phyloP scores from a whole-genome alignment of 30 jellyfish, hydroid and myxozoan genomes.

The Rhopilema esculentum region DNA sequence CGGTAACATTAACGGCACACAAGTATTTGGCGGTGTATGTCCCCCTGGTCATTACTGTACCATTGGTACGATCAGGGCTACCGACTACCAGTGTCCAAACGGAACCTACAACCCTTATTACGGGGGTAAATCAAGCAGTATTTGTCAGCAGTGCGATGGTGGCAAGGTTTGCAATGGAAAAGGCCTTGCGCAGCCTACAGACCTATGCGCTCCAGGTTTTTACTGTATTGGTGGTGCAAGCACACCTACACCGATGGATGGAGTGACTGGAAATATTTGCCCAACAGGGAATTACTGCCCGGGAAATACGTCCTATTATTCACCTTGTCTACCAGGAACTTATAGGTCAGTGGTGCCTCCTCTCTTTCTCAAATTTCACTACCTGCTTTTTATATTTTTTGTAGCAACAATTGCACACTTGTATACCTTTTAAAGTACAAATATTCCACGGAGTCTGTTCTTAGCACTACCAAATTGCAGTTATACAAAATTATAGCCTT shows the following conservation, averaged over 20 bases:
- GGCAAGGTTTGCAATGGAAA: conserved; percentile 87
- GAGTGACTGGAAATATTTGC: conserved; percentile 86
- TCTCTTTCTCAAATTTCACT: too few relatives aligned
- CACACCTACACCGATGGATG: conserved; percentile 76
- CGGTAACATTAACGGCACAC: conserved; percentile 70
- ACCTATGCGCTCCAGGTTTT: conserved; percentile 88
- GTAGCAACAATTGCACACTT: not conserved
- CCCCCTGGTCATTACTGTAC: conserved; percentile 96
- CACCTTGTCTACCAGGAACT: conserved; percentile 81
- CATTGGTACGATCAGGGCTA: conserved; percentile 78
- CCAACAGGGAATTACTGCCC: conserved; percentile 97
- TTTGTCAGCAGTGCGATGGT: conserved; percentile 86
- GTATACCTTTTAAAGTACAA: not conserved
- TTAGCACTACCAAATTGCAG: not conserved
- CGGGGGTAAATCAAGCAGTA: conserved; percentile 74
- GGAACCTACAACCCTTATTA: conserved; percentile 88
- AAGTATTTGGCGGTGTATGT: conserved; percentile 93
- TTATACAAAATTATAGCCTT: too few relatives aligned
- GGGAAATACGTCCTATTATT: conserved; percentile 74
- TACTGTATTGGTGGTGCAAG: conserved; percentile 90
- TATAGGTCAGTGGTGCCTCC: conserved; percentile 67
- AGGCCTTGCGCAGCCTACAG: conserved; percentile 89
- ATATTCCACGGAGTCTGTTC: not conserved
- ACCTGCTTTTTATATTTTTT: too few relatives aligned
- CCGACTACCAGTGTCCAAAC: conserved; percentile 83